Evolutionary conservation across 2,797 vertebrate species (phyloP).

Genomic region (Leptodactylus fallax): DNA sequence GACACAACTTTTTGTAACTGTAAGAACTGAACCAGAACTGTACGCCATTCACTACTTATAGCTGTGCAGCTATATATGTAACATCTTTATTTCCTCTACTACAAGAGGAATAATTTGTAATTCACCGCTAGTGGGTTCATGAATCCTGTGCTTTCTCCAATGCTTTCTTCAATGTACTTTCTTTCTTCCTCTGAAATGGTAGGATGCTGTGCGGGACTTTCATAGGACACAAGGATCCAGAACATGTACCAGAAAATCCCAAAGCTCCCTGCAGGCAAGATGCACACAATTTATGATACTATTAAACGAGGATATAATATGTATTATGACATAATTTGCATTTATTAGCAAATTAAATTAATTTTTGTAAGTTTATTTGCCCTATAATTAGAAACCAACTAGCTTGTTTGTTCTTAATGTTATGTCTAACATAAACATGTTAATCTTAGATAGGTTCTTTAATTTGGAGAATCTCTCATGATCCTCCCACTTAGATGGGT

Average conservation of each 20-base stretch:
- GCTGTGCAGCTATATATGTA: background rate
- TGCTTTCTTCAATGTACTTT: constrained; percentile 91
- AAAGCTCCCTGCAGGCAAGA: constrained; percentile 80
- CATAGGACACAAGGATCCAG: constrained; percentile 91
- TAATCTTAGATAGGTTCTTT: no score
- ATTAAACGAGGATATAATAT: background rate
- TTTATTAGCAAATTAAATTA: no score
- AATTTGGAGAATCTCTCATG: no score
- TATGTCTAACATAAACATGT: no score
- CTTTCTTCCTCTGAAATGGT: constrained; percentile 89
- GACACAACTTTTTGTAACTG: no score
- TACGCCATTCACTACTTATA: background rate
- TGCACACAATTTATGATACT: background rate
- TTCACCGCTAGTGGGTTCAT: constrained; percentile 85
- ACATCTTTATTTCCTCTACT: background rate
- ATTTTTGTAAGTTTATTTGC: background rate
- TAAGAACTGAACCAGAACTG: no score
- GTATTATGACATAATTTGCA: background rate
- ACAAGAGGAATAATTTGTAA: background rate
- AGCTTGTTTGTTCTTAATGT: no score
- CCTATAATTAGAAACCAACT: background rate
- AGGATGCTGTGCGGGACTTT: constrained; percentile 89
- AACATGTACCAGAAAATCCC: constrained; percentile 91
- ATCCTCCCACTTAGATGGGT: no score
- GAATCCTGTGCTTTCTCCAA: constrained; percentile 82